Conservation (phyloP, 2,888 invertebrate species). For the Eilema sororculum region DNA sequence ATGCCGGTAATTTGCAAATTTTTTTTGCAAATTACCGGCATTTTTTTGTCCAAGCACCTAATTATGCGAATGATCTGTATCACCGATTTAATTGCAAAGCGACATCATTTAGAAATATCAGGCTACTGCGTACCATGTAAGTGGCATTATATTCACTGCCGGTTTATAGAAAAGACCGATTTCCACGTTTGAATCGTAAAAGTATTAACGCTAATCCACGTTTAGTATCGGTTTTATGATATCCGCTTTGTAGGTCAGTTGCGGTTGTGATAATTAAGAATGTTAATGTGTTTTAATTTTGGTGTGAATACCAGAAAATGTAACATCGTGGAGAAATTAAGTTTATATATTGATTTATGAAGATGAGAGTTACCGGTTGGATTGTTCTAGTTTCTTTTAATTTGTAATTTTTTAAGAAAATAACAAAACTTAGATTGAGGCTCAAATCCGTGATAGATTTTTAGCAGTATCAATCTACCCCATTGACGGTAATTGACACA, state of each 20-base stretch:
- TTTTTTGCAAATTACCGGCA: background rate
- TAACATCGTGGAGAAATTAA: constrained; percentile 18
- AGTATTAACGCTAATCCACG: constrained; percentile 30
- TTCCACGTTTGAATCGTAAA: constrained; percentile 34
- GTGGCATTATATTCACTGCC: constrained; percentile 24
- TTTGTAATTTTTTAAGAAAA: background rate
- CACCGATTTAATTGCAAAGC: background rate
- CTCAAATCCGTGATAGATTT: too few relatives aligned
- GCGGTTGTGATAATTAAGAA: constrained; percentile 42
- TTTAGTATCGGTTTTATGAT: constrained; percentile 35
- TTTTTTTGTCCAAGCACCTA: background rate
- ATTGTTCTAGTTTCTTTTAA: constrained; percentile 6
- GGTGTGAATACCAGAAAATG: constrained; percentile 29
- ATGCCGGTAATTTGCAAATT: too few relatives aligned
- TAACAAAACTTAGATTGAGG: background rate
- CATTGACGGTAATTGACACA: too few relatives aligned
- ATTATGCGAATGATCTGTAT: background rate
- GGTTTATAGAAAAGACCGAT: constrained; percentile 31
- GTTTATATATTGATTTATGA: constrained; percentile 12
- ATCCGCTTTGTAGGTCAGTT: constrained; percentile 29
- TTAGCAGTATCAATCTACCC: too few relatives aligned
- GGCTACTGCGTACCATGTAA: background rate
- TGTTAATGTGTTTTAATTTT: constrained; percentile 45
- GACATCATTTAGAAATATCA: background rate
- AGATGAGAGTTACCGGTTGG: constrained; percentile 7